Evolutionary conservation across 2,888 invertebrate species (phyloP), one percentile per base, ranked within the genome.

Genomic region (Matsumyia berberina): DNA sequence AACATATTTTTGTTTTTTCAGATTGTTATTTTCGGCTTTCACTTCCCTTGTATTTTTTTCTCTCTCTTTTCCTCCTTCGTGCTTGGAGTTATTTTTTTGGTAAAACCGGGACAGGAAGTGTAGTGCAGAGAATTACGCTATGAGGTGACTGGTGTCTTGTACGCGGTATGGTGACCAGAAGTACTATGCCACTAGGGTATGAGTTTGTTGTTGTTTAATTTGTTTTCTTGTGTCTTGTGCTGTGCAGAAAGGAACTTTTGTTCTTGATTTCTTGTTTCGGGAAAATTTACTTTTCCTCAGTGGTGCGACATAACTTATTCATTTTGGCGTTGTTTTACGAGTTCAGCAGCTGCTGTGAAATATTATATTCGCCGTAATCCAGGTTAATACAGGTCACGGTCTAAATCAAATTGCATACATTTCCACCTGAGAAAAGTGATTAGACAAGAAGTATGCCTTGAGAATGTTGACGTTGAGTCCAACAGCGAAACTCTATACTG

Each of bases 1-100:
- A 73, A 67, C 67, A 73, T 83, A 67, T 83, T 78, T 77, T 70
- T 69, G 73, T 79, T 83, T 49, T 83, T 73, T 42, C 62, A 39
- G 73, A 60, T 44, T 67, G 55, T 53, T 70, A 53, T 64, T 44
- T 60, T 33, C 35, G 58, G 35, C 15, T 46, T 51, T 53, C 24
- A 4, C 24, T 24, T 24, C 24, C 24, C 24, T 24, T n/a, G n/a
- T n/a, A n/a, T n/a, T 24, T 24, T 24, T 24, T 24, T 24, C 24
- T 51, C 11, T 53, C 64, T 19, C 55, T 15, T 53, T 70, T 19
- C 55, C 3, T 24, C 29, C 6, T 44, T 35, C 11, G 15, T 66
- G 7, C 11, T 69, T 1, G 5, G 44, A 19, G 5, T 53, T 76
- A 37, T 29, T 66, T 31, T 78, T 64, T 37, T 72, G 42, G 69